These are phyloP conservation scores for Diabrotica balteata DNA, from an alignment of 2,888 invertebrate species.

Conservation along the genomic window DNA sequence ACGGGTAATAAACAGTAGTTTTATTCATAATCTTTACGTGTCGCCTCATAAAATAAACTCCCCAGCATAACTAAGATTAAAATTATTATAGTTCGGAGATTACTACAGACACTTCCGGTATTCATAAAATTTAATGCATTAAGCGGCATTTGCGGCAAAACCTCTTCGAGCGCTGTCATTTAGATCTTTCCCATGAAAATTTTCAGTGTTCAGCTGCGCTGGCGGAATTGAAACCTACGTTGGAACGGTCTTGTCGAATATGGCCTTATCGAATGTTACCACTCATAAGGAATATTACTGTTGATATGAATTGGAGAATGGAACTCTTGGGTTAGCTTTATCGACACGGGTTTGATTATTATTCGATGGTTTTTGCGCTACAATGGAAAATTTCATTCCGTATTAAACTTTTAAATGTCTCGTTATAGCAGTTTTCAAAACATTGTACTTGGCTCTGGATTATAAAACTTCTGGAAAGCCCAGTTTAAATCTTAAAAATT, in stretches of 20 bases:
- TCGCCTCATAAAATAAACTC: conserved; percentile 39
- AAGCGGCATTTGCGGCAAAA: conserved; percentile 35
- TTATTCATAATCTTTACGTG: conserved; percentile 40
- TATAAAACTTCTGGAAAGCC: conserved; percentile 49
- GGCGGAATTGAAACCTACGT: conserved; percentile 30
- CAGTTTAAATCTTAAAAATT: too few relatives aligned
- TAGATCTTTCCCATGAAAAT: conserved; percentile 28
- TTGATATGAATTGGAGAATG: conserved; percentile 16
- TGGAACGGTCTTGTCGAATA: conserved; percentile 30
- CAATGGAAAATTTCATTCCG: too few relatives aligned
- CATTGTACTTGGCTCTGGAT: too few relatives aligned
- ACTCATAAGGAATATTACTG: conserved; percentile 23
- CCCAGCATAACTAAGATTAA: conserved; percentile 43
- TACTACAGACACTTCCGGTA: conserved; percentile 37
- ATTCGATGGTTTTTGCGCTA: too few relatives aligned
- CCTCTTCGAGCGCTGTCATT: conserved; percentile 28
- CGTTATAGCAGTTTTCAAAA: too few relatives aligned
- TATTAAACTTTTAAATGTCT: too few relatives aligned
- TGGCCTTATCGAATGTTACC: conserved; percentile 29
- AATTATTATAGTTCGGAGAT: conserved; percentile 39
- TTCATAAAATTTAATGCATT: conserved; percentile 42
- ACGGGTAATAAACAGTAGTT: conserved; percentile 32
- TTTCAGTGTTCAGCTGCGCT: conserved; percentile 30
- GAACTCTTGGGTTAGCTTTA: conserved; percentile 12
- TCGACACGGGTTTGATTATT: background rate